A percentile compares a stretch with the other conserved stretches of the same genome.
Evolutionary conservation across 2,113 vertebrate species (phyloP).

Genomic region (Morone chrysops): DNA sequence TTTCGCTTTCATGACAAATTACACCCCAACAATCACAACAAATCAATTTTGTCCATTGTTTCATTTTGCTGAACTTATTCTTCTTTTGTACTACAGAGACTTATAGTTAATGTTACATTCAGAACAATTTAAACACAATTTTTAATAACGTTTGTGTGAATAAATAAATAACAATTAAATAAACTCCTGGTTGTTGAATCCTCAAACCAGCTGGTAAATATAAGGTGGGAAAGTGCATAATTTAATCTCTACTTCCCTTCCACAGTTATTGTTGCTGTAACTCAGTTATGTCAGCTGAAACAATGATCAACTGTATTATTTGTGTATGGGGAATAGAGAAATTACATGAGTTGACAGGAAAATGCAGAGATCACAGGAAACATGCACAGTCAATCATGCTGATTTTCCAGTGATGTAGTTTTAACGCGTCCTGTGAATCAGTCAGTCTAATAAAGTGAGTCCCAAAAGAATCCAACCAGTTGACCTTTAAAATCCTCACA

Average conservation of each 20-base stretch:
- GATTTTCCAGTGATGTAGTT: constrained; percentile 34
- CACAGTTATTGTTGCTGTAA: background rate
- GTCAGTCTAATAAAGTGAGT: constrained; percentile 36
- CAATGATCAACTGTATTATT: background rate
- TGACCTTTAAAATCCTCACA: constrained; percentile 48
- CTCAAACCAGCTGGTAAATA: background rate
- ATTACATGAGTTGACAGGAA: constrained; percentile 40
- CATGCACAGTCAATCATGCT: background rate
- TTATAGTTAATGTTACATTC: background rate
- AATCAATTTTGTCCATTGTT: too few relatives aligned
- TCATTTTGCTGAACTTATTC: background rate
- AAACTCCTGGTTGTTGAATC: background rate
- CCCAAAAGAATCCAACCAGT: constrained; percentile 32
- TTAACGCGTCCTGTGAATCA: constrained; percentile 32
- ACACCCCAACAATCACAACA: background rate
- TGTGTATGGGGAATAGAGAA: constrained; percentile 1
- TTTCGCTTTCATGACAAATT: background rate
- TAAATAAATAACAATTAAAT: background rate
- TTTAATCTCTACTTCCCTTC: background rate
- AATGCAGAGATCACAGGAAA: constrained; percentile 38
- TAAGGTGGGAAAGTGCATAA: background rate
- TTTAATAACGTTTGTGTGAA: background rate
- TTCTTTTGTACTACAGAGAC: background rate
- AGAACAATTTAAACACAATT: background rate
- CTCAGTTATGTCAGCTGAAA: background rate